phyloP scores from a whole-genome alignment of 2,888 invertebrate species.

The Gandaritis pyraliata region DNA sequence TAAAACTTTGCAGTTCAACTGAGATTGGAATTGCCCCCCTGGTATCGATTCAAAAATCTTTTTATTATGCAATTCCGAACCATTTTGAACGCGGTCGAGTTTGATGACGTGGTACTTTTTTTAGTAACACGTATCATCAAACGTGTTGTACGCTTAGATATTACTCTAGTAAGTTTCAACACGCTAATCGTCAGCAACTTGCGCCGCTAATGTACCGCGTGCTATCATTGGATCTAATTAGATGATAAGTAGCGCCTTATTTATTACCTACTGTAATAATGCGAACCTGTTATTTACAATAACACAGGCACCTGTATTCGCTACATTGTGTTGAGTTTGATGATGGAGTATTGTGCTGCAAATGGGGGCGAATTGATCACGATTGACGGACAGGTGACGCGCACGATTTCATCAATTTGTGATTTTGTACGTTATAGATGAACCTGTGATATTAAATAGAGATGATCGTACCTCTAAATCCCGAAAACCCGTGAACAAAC shows the following conservation, averaged over 20 bases:
- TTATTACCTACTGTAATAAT: conserved; percentile 9
- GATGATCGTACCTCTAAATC: no score
- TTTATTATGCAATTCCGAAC: no score
- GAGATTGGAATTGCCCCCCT: no score
- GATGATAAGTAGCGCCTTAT: background rate
- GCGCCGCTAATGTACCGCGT: conserved; percentile 23
- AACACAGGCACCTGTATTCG: conserved; percentile 18
- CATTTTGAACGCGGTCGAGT: no score
- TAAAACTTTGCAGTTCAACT: no score
- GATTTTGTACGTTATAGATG: background rate
- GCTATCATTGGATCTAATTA: conserved; percentile 26
- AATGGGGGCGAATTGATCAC: conserved; percentile 22
- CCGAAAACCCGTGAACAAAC: no score
- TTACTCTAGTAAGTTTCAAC: conserved; percentile 8
- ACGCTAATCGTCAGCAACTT: conserved; percentile 16
- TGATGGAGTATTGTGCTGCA: conserved; percentile 20
- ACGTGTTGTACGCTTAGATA: no score
- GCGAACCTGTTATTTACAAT: conserved; percentile 20
- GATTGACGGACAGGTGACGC: conserved; percentile 19
- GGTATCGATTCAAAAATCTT: no score
- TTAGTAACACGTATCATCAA: no score
- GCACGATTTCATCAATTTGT: conserved; percentile 13
- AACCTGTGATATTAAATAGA: no score
- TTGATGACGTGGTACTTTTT: no score
- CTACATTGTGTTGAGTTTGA: conserved; percentile 9